phyloP scores from a whole-genome alignment of 2,113 vertebrate species.

The Uria aalge region DNA sequence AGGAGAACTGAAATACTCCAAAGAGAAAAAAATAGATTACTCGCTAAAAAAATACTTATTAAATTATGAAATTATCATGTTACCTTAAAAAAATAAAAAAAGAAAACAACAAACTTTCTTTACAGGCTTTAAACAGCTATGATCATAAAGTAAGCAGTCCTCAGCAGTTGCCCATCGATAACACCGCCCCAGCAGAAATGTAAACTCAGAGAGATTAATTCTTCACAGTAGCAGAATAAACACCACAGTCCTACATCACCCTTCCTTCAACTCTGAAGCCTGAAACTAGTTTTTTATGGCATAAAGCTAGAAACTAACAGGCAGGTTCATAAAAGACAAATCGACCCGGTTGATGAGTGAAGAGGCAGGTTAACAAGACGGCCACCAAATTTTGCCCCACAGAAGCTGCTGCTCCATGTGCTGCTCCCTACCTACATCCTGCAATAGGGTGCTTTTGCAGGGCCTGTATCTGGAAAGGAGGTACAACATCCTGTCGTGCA shows the following conservation, averaged over 20 bases:
- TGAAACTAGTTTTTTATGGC: neutral
- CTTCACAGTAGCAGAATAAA: neutral
- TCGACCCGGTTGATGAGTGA: neutral
- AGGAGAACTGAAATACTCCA: neutral
- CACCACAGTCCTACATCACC: neutral
- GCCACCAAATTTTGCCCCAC: neutral
- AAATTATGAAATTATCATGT: neutral
- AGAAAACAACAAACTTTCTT: neutral
- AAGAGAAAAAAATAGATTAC: neutral
- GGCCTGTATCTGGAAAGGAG: neutral
- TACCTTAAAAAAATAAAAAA: neutral
- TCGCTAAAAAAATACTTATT: neutral
- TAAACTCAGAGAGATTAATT: neutral
- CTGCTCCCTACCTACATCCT: neutral
- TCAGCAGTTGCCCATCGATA: neutral
- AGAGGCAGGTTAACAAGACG: neutral
- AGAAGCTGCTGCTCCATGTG: neutral
- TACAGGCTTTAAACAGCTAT: neutral
- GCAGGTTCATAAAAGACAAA: neutral
- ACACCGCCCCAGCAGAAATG: neutral
- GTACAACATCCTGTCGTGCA: fast-evolving
- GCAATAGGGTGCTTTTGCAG: neutral
- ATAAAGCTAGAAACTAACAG: neutral
- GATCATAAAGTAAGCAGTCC: neutral
- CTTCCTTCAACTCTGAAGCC: neutral